Evolutionary conservation across 2,113 vertebrate genomes (phyloP).

Genomic region (cattle (Bos taurus)): ARS-UCD2.0 NC_037328.1:90091501-90092000

Average conservation of each 20-base stretch:
- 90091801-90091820: background rate
- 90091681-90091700: background rate
- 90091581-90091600: background rate
- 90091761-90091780: background rate
- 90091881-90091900: background rate
- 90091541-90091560: background rate
- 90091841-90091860: background rate
- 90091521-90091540: background rate
- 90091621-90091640: conserved; percentile 8
- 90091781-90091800: background rate
- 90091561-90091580: background rate
- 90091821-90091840: background rate
- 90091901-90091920: background rate
- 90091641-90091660: background rate
- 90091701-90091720: background rate
- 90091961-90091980: too few species aligned
- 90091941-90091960: too few species aligned
- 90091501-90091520: too few species aligned
- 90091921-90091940: background rate
- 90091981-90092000: too few species aligned
- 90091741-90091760: background rate
- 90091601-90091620: background rate
- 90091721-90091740: background rate
- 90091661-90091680: background rate
- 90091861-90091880: background rate